These are phyloP conservation scores for Exaiptasia diaphana DNA, from an alignment of 64 coral and sea anemone genomes.

Conservation along the genomic window DNA sequence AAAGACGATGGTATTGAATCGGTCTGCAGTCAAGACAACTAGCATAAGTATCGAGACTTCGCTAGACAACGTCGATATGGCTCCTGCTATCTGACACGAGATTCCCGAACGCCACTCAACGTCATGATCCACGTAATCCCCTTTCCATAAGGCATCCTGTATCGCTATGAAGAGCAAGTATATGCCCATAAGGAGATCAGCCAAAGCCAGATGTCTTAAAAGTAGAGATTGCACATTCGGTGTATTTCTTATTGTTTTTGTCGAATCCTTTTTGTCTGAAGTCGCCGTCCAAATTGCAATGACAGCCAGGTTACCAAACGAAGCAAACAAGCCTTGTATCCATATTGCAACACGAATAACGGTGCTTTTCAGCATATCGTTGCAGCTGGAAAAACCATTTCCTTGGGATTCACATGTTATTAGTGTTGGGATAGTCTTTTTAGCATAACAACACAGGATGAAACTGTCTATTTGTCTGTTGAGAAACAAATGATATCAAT, in stretches of 20 bases:
- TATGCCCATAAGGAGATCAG: slow-evolving; percentile 42
- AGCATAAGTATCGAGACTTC: slow-evolving; percentile 18
- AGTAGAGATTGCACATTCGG: neutral
- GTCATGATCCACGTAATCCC: slow-evolving; percentile 24
- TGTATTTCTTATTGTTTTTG: neutral
- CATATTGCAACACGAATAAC: neutral
- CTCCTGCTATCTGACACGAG: slow-evolving; percentile 5
- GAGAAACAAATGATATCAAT: no score
- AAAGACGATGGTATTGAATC: slow-evolving; percentile 23
- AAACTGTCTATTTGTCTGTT: neutral
- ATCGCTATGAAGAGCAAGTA: slow-evolving; percentile 9
- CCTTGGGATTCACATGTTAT: neutral
- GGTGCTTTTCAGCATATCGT: neutral
- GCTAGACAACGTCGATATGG: slow-evolving; percentile 27
- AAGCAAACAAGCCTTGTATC: neutral
- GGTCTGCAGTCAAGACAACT: slow-evolving; percentile 1
- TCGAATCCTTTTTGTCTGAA: neutral
- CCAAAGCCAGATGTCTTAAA: slow-evolving; percentile 1
- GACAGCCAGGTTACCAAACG: neutral
- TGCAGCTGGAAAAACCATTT: neutral
- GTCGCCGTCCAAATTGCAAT: neutral
- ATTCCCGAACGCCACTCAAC: slow-evolving; percentile 8
- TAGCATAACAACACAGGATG: neutral
- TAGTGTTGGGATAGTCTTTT: neutral
- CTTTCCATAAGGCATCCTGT: slow-evolving; percentile 5